phyloP scores from a whole-genome alignment of 2,888 invertebrate species.

The Sicus ferrugineus region DNA sequence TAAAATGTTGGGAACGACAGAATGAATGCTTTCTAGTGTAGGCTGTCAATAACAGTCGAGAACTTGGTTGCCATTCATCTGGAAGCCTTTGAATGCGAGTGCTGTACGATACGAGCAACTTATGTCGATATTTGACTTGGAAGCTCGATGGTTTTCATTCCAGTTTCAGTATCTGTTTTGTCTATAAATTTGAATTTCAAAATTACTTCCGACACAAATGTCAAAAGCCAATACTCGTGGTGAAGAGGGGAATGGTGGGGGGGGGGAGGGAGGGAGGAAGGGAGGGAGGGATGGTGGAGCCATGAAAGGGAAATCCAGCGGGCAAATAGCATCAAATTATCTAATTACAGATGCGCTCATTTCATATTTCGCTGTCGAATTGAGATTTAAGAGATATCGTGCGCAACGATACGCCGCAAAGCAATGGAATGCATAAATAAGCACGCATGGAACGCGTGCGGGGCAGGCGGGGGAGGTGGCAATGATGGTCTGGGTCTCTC shows the following conservation, averaged over 20 bases:
- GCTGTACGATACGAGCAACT: background rate
- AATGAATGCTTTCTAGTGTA: background rate
- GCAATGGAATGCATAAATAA: conserved; percentile 4
- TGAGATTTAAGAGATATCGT: conserved; percentile 33
- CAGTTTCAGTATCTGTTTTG: conserved; percentile 2
- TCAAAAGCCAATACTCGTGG: conserved; percentile 1
- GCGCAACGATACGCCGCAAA: conserved; percentile 5
- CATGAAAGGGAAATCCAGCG: background rate
- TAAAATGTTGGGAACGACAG: no score
- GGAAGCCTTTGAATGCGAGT: background rate
- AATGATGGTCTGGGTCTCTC: background rate
- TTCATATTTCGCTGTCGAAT: conserved; percentile 31
- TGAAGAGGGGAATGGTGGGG: background rate
- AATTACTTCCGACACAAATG: conserved; percentile 32
- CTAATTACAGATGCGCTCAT: conserved; percentile 33
- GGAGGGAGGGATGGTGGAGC: background rate
- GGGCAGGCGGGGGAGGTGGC: background rate
- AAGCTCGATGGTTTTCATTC: background rate
- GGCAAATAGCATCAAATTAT: conserved; percentile 29
- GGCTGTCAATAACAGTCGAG: background rate
- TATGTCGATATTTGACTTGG: background rate
- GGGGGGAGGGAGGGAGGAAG: background rate
- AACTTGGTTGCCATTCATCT: background rate
- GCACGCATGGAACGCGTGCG: conserved; percentile 1
- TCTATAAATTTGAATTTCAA: conserved; percentile 30